These are phyloP conservation scores for Bruchidius siliquastri DNA, from an alignment of 2,888 invertebrate genomes.

Conservation along the genomic window DNA sequence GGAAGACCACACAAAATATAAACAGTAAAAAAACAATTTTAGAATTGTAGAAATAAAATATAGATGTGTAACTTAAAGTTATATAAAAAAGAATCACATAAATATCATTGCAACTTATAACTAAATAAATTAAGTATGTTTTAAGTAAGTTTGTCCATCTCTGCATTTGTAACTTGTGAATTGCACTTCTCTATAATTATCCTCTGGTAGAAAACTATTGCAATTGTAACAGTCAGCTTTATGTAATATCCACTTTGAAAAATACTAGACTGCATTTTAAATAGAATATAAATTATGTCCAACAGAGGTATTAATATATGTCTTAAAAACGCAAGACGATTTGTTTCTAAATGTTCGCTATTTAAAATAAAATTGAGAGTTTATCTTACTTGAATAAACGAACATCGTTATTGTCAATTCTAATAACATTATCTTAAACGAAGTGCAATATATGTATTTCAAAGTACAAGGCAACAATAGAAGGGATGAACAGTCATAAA, in stretches of 20 bases:
- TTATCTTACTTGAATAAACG: no score
- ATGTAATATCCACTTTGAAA: no score
- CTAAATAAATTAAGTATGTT: not conserved
- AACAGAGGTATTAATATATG: no score
- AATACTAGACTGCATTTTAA: no score
- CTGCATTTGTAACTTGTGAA: not conserved
- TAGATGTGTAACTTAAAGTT: not conserved
- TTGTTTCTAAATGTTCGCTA: no score
- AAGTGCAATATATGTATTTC: not conserved
- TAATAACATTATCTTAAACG: not conserved
- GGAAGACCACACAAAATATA: constrained; percentile 17
- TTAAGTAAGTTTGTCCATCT: not conserved
- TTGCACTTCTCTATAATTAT: not conserved
- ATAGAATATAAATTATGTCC: no score
- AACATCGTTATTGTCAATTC: not conserved
- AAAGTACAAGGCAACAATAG: not conserved
- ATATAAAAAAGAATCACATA: not conserved
- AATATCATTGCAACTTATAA: not conserved
- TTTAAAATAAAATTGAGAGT: no score
- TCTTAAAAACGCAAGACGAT: no score
- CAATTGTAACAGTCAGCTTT: no score
- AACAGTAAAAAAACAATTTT: constrained; percentile 3
- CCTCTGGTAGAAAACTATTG: no score
- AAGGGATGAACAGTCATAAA: not conserved
- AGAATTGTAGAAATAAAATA: not conserved